Conservation (phyloP, 2,113 vertebrate genomes). For the Muscicapa adusta region DNA sequence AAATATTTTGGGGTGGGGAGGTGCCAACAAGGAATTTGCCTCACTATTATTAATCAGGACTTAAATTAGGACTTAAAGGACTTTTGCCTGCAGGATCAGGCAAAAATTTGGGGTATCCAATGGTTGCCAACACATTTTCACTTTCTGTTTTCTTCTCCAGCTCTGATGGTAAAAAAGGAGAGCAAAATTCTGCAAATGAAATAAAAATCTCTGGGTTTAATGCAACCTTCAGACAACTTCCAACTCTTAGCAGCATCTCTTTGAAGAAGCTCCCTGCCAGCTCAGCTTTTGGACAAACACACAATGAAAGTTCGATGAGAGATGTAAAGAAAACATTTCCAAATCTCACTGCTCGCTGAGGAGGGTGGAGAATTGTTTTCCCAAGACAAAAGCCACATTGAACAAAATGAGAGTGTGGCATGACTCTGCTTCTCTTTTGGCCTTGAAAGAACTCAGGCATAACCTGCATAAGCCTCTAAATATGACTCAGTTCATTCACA, state of each 20-base stretch:
- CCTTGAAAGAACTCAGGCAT: conserved; percentile 25
- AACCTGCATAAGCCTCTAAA: neutral
- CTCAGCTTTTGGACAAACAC: neutral
- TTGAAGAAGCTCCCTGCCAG: conserved; percentile 14
- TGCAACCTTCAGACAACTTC: neutral
- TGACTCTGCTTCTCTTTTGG: neutral
- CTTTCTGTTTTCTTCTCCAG: neutral
- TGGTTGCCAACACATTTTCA: neutral
- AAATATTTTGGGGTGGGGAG: neutral
- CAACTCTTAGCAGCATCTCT: neutral
- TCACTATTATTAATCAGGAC: neutral
- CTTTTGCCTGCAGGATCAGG: neutral
- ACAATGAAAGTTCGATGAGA: conserved; percentile 30
- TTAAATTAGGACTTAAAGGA: neutral
- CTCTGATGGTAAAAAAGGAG: neutral
- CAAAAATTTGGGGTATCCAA: neutral
- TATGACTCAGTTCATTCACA: conserved; percentile 18
- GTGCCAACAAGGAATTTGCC: neutral
- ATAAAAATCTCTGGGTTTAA: neutral
- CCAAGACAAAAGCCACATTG: conserved; percentile 53
- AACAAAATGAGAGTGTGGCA: neutral
- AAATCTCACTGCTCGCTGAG: conserved; percentile 15
- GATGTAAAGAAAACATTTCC: conserved; percentile 37
- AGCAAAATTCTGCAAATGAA: neutral
- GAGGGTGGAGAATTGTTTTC: conserved; percentile 59